Percentiles rank a stretch among this genome's conserved stretches.
These are phyloP conservation scores for Caenorhabditis remanei DNA, from an alignment of 1,140 invertebrate genomes.

Conservation along the genomic window DNA sequence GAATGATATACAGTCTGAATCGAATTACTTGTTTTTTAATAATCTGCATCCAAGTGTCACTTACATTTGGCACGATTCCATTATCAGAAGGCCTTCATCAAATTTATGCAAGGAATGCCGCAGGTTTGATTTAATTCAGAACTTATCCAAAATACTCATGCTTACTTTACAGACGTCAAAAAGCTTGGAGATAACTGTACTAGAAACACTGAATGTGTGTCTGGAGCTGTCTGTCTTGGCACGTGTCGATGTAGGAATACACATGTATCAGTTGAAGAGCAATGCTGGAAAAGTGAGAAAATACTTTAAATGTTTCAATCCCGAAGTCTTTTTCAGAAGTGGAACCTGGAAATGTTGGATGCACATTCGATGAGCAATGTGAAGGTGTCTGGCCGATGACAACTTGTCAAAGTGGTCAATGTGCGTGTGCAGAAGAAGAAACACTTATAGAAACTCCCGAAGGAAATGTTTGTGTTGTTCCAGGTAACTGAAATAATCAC, in stretches of 20 bases:
- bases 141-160: neutral
- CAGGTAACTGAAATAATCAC: slow-evolving; percentile 1
- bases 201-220: slow-evolving; percentile 55
- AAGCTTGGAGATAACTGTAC: slow-evolving; percentile 53
- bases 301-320: slow-evolving; percentile 3
- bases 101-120: slow-evolving; percentile 41
- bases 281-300: slow-evolving; percentile 63
- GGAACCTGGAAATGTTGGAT: slow-evolving; percentile 59
- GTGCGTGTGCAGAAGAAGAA: slow-evolving; percentile 58
- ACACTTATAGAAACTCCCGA: slow-evolving; percentile 51
- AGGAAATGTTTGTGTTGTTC: slow-evolving; percentile 61
- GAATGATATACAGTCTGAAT: slow-evolving; percentile 6
- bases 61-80: slow-evolving; percentile 30
- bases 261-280: slow-evolving; percentile 59
- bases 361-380: slow-evolving; percentile 60
- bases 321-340: slow-evolving; percentile 50
- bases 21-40: neutral
- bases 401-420: slow-evolving; percentile 49
- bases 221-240: slow-evolving; percentile 58
- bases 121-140: neutral
- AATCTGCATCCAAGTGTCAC: neutral
- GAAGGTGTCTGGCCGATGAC: slow-evolving; percentile 61
- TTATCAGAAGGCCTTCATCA: slow-evolving; percentile 50
- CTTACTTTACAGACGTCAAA: neutral
- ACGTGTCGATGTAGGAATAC: slow-evolving; percentile 56